Conservation (phyloP, 2,797 vertebrate species). For the Stomatorhinus walkeri region DNA sequence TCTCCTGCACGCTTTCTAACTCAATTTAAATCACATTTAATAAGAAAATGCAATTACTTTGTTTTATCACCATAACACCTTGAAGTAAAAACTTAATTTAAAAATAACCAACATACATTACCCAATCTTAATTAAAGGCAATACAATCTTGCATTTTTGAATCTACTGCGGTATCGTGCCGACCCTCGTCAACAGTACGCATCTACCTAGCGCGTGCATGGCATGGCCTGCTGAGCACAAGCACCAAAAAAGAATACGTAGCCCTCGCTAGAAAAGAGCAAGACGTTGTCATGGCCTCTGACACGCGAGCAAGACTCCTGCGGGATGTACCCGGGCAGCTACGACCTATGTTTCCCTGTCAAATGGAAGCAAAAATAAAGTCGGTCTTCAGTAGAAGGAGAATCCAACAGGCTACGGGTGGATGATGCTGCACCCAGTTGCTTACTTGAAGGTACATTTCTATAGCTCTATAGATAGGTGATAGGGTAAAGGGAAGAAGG, state of each 20-base stretch:
- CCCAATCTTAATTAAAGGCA: slow-evolving; percentile 4
- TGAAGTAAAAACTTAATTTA: slow-evolving; percentile 15
- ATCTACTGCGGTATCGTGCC: background rate
- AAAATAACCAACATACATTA: slow-evolving; percentile 2
- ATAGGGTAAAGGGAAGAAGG: slow-evolving; percentile 28
- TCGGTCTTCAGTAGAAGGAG: background rate
- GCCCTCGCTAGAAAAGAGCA: background rate
- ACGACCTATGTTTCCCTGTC: background rate
- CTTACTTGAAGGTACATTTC: background rate
- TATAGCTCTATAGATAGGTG: background rate
- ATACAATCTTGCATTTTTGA: background rate
- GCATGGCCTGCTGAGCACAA: background rate
- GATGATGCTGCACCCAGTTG: background rate
- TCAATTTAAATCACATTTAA: slow-evolving; percentile 1
- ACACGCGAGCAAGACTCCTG: background rate
- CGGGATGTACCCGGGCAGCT: background rate
- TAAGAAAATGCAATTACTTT: slow-evolving; percentile 16
- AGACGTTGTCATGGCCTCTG: background rate
- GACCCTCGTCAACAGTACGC: background rate
- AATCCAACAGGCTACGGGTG: background rate
- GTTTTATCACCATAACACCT: slow-evolving; percentile 8
- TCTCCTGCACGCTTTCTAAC: background rate
- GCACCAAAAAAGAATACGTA: background rate
- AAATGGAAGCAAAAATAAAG: background rate
- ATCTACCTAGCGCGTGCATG: background rate